These are phyloP conservation scores for Zelleria hepariella DNA, from an alignment of 2,888 invertebrate species.

Conservation along the genomic window DNA sequence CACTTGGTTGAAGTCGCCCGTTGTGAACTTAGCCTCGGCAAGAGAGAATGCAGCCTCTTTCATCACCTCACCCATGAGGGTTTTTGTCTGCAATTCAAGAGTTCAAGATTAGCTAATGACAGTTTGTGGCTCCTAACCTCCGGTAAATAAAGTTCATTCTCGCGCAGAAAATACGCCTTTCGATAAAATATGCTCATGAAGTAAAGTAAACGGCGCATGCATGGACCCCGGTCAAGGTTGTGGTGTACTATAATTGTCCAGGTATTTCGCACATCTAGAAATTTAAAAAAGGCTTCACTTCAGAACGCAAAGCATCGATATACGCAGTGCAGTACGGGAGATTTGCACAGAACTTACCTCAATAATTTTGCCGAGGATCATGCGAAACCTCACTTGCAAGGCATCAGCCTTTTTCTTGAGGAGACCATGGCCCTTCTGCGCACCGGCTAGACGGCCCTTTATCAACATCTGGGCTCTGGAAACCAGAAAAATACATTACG, in stretches of 20 bases:
- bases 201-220: too few relatives aligned
- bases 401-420: constrained; percentile 99
- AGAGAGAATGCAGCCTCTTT: constrained; percentile 99
- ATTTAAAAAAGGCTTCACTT: neutral
- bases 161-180: too few relatives aligned
- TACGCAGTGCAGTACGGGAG: neutral
- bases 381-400: constrained; percentile 96
- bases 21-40: constrained; percentile 98
- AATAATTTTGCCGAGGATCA: constrained; percentile 97
- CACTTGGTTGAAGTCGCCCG: constrained; percentile 98
- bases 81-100: constrained; percentile 83
- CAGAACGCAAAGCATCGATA: neutral
- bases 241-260: too few relatives aligned
- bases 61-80: constrained; percentile 99
- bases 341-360: constrained; percentile 75
- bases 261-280: too few relatives aligned
- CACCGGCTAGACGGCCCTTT: constrained; percentile 96
- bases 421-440: constrained; percentile 98
- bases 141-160: too few relatives aligned
- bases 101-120: neutral
- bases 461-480: constrained; percentile 97
- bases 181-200: too few relatives aligned
- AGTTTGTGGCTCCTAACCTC: neutral
- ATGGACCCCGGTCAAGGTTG: too few relatives aligned
- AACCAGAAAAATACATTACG: constrained; percentile 24